These are phyloP conservation scores for Ormyrus rosae DNA, from an alignment of 2,888 invertebrate genomes.

Conservation along the genomic window DNA sequence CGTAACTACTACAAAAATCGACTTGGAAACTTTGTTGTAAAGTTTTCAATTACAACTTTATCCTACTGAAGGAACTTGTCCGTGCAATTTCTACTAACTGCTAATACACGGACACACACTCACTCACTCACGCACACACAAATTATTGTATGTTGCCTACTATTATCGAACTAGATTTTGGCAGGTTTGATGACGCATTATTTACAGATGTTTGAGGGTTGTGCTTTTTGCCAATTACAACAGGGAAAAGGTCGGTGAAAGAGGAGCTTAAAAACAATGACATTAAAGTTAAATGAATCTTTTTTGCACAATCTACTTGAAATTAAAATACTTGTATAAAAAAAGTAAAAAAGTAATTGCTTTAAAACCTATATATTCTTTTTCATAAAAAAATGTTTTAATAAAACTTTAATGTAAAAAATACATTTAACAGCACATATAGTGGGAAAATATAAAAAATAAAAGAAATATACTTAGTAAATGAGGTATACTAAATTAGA, in stretches of 20 bases:
- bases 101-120: slow-evolving; percentile 57
- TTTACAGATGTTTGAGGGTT: slow-evolving; percentile 42
- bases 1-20: slow-evolving; percentile 47
- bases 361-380: not conserved
- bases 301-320: not conserved
- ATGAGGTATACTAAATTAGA: too few relatives aligned
- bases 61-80: slow-evolving; percentile 58
- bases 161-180: slow-evolving; percentile 52
- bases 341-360: not conserved
- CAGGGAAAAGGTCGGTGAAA: slow-evolving; percentile 19
- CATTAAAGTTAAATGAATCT: not conserved
- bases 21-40: slow-evolving; percentile 50
- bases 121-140: slow-evolving; percentile 46
- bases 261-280: not conserved
- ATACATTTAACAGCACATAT: not conserved
- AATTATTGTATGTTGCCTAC: slow-evolving; percentile 42
- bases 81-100: slow-evolving; percentile 58
- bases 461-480: not conserved
- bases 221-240: not conserved
- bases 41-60: slow-evolving; percentile 56
- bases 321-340: not conserved
- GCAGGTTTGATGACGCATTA: slow-evolving; percentile 55
- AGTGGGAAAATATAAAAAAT: not conserved
- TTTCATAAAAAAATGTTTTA: not conserved
- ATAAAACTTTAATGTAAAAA: not conserved